Evolutionary conservation across 2,888 invertebrate genomes (phyloP), one percentile per base, ranked within the genome.

Genomic region (Temnothorax rugatulus): DNA sequence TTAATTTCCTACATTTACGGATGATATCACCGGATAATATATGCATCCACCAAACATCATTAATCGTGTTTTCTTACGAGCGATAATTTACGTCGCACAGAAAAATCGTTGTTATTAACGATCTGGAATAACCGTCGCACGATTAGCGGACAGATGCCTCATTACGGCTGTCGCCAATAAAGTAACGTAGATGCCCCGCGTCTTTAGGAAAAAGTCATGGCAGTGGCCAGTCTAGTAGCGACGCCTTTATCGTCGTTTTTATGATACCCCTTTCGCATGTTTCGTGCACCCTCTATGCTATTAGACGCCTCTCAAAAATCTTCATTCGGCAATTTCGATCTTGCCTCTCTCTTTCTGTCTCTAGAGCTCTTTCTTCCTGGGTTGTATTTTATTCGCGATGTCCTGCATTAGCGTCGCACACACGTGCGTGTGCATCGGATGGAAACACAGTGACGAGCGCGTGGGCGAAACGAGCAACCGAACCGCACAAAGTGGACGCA

Each of bases 401-500:
- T 84, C 87, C 85, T 66, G 88, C 87, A 91, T 91, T 91, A 91
- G 92, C 88, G 83, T 89, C 86, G 86, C 71, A 9, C 66, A 29
- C 59, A 38, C 57, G 52, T 74, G 57, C 59, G 82, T 79, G 83
- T 82, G 63, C 71, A 76, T 66, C 44, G 69, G 44, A 21, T 59
- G 25, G 52, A 59, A 25, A 83, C 54, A 21, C 69, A 57, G 57
- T 52, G 69, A 50, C 84, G 85, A 85, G 88, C 84, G 92, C 91
- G 92, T 92, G 92, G 92, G 93, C 91, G 92, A 91, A 92, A 92
- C 93, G 91, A 92, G 91, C 91, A 91, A 91, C 91, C 92, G 92
- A 92, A 91, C 89, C 86, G 89, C 91, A 91, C 89, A 92, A 92
- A 92, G 91, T 92, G 91, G 92, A 92, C 92, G 79, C 92, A 91